Conservation (phyloP, 1,140 invertebrate genomes). For the Caenorhabditis latens region DNA sequence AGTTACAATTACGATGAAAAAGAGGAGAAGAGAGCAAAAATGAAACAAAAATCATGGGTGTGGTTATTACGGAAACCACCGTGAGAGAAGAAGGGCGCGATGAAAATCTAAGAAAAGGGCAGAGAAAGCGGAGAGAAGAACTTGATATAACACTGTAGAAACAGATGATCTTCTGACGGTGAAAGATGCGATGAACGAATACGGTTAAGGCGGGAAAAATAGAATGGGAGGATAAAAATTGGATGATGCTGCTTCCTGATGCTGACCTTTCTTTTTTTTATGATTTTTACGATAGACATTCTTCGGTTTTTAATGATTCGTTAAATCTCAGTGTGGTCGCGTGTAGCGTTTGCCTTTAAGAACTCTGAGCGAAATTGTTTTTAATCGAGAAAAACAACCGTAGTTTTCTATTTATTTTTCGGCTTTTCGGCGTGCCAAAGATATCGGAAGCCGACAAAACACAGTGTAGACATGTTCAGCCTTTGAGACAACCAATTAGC, state of each 20-base stretch:
- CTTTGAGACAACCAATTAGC: conserved; percentile 31
- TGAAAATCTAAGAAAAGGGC: conserved; percentile 21
- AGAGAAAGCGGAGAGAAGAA: conserved; percentile 5
- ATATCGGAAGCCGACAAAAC: conserved; percentile 48
- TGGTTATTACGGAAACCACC: conserved; percentile 45
- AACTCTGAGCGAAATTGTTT: not conserved
- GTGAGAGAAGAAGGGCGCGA: conserved; percentile 12
- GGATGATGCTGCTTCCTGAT: conserved; percentile 24
- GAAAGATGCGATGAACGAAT: conserved; percentile 2
- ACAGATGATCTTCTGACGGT: conserved; percentile 22
- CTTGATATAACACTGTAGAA: conserved; percentile 39
- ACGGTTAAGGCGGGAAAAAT: not conserved
- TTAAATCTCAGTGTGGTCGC: conserved; percentile 1
- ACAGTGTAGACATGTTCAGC: conserved; percentile 10
- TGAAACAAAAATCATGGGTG: conserved; percentile 8
- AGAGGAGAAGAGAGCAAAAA: not conserved
- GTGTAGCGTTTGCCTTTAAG: not conserved
- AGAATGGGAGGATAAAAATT: conserved; percentile 17
- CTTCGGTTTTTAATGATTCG: conserved; percentile 39
- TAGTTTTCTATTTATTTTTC: conserved; percentile 28
- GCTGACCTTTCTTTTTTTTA: conserved; percentile 11
- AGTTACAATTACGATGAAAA: conserved; percentile 34
- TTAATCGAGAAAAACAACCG: conserved; percentile 3
- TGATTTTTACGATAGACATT: conserved; percentile 29
- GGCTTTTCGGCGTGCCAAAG: conserved; percentile 39